Conservation (phyloP, 2,888 invertebrate species). For the Eilema griseolum region DNA sequence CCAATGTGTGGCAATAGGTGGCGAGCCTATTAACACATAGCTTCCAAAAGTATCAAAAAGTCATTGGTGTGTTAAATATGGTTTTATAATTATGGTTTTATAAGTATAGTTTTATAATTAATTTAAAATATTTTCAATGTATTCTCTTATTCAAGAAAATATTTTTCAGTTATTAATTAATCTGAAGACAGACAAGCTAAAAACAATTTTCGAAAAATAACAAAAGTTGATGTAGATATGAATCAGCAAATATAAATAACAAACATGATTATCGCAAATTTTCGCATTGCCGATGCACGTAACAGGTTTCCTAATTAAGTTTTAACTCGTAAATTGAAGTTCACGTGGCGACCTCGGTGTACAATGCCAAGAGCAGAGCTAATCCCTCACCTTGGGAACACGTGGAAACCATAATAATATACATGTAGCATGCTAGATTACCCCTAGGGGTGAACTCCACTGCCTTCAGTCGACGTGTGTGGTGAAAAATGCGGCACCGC, state of each 20-base stretch:
- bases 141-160: no score
- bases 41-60: no score
- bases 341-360: constrained; percentile 53
- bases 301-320: constrained; percentile 66
- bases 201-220: no score
- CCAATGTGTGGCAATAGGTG: no score
- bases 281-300: constrained; percentile 48
- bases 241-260: constrained; percentile 16
- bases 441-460: constrained; percentile 2
- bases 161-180: no score
- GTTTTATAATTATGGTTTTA: no score
- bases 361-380: constrained; percentile 73
- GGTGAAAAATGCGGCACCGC: no score
- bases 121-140: neutral
- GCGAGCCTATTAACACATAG: no score
- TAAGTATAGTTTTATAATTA: no score
- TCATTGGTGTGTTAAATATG: no score
- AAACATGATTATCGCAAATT: constrained; percentile 17
- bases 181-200: no score
- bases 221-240: neutral
- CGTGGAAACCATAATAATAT: constrained; percentile 53
- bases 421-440: constrained; percentile 11
- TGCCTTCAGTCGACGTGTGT: neutral
- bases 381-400: constrained; percentile 65
- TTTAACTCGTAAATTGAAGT: constrained; percentile 39